phyloP scores from a whole-genome alignment of 2,113 vertebrate genomes.

The Natator depressus region DNA sequence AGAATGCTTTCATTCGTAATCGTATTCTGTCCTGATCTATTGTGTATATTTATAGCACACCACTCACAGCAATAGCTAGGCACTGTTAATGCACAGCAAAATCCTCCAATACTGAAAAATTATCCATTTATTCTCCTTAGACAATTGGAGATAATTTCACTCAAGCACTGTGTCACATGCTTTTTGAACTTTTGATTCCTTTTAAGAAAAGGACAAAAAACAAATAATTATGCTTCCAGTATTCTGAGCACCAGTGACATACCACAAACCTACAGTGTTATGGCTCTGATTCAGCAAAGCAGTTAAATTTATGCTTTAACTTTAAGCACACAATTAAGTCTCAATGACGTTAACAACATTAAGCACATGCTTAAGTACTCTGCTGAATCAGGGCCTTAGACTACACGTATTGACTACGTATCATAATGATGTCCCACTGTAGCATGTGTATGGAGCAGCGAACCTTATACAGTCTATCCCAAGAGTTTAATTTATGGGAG shows the following conservation, averaged over 20 bases:
- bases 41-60: not conserved
- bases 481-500: not conserved
- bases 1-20: not conserved
- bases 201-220: not conserved
- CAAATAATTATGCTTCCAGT: not conserved
- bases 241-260: not conserved
- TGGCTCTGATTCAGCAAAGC: not conserved
- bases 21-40: not conserved
- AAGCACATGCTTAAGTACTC: not conserved
- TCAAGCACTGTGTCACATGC: not conserved
- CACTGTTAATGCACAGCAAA: not conserved
- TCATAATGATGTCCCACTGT: rapidly evolving
- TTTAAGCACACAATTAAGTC: rapidly evolving
- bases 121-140: not conserved
- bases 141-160: not conserved
- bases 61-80: not conserved
- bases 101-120: not conserved
- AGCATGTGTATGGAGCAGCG: not conserved
- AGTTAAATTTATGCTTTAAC: not conserved
- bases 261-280: not conserved
- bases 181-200: not conserved
- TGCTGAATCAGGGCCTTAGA: not conserved
- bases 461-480: not conserved
- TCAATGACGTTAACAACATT: not conserved
- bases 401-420: not conserved